phyloP scores from a whole-genome alignment of 2,888 invertebrate genomes.

The Cetonia aurata region DNA sequence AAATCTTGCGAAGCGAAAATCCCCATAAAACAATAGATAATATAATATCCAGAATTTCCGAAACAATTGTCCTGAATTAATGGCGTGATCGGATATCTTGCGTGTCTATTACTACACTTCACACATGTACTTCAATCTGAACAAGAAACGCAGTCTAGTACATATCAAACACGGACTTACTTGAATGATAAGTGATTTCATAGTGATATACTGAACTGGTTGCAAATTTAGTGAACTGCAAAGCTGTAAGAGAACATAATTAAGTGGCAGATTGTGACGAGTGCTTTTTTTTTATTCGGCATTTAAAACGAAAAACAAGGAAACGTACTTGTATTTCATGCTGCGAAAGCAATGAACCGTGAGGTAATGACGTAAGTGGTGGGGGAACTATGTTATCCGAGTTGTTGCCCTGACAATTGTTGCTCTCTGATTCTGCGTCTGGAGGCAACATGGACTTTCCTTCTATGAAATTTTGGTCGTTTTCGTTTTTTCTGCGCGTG shows the following conservation, averaged over 20 bases:
- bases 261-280: constrained; percentile 49
- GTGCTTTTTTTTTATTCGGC: constrained; percentile 13
- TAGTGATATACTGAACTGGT: constrained; percentile 88
- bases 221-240: constrained; percentile 84
- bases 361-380: constrained; percentile 49
- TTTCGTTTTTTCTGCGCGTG: constrained; percentile 76
- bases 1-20: too few relatives aligned
- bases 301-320: constrained; percentile 1
- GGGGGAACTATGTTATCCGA: constrained; percentile 55
- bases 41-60: too few relatives aligned
- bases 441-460: constrained; percentile 88
- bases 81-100: too few relatives aligned
- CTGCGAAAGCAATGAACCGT: constrained; percentile 70
- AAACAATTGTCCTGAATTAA: too few relatives aligned
- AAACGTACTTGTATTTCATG: constrained; percentile 75
- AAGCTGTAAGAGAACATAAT: constrained; percentile 68
- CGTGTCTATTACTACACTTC: too few relatives aligned
- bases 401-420: constrained; percentile 65
- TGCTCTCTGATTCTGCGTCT: constrained; percentile 72
- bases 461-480: constrained; percentile 86
- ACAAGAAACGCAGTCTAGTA: too few relatives aligned
- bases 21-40: too few relatives aligned
- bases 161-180: constrained; percentile 57
- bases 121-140: too few relatives aligned
- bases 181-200: constrained; percentile 88